Conservation (phyloP, 2,888 invertebrate genomes). For the Parelbella ahira region DNA sequence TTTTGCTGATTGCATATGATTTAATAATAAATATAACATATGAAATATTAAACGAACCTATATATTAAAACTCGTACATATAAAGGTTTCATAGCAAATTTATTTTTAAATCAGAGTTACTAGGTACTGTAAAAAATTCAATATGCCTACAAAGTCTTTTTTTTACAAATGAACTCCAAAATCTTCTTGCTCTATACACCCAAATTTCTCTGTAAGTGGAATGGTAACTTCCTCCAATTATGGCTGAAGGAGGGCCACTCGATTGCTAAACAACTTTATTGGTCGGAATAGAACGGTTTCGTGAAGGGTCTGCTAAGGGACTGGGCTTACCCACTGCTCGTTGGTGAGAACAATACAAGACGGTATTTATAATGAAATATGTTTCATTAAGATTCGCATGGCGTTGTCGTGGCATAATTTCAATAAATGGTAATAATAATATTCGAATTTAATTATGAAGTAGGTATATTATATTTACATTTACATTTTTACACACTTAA, state of each 20-base stretch:
- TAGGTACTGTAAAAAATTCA: no score
- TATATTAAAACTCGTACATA: no score
- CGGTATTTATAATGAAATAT: slow-evolving; percentile 6
- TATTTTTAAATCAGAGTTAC: no score
- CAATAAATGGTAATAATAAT: background rate
- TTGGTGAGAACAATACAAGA: slow-evolving; percentile 37
- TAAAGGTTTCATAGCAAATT: no score
- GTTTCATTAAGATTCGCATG: slow-evolving; percentile 1
- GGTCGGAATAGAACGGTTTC: slow-evolving; percentile 49
- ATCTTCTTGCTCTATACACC: background rate
- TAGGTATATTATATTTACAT: no score
- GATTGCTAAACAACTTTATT: slow-evolving; percentile 60
- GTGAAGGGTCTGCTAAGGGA: slow-evolving; percentile 54
- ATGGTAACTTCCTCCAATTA: slow-evolving; percentile 35
- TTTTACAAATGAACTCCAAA: background rate
- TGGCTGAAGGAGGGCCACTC: slow-evolving; percentile 27
- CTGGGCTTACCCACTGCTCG: slow-evolving; percentile 44
- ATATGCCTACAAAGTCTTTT: background rate
- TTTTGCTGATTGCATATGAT: no score
- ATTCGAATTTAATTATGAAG: no score
- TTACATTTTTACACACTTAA: no score
- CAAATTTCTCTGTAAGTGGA: slow-evolving; percentile 46
- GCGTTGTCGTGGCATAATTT: background rate
- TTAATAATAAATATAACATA: no score
- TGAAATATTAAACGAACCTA: no score